Evolutionary conservation across 2,797 vertebrate species (phyloP).

Genomic region (Nannoperca australis): DNA sequence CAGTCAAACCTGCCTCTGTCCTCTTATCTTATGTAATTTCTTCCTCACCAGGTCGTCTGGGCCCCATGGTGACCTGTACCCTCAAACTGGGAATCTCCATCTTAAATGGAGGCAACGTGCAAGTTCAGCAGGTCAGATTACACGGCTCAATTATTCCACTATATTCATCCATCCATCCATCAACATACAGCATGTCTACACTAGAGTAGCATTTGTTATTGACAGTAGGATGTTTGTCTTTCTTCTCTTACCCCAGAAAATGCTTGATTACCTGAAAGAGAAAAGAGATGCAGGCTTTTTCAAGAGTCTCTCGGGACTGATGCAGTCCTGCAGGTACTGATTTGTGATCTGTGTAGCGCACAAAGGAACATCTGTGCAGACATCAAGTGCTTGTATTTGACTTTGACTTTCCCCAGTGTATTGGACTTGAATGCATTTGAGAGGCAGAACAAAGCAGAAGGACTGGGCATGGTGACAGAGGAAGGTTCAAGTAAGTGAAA

Average conservation of each 20-base stretch:
- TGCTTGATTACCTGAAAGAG: constrained; percentile 98
- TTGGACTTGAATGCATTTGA: constrained; percentile 99
- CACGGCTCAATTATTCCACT: background rate
- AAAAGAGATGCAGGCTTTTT: constrained; percentile 99
- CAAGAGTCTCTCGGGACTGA: constrained; percentile 96
- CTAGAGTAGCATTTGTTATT: background rate
- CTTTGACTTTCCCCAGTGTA: constrained; percentile 82
- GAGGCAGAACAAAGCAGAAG: constrained; percentile 99
- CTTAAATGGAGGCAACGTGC: constrained; percentile 95
- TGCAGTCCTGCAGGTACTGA: constrained; percentile 96
- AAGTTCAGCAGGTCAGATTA: constrained; percentile 93
- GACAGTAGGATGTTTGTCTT: constrained; percentile 2
- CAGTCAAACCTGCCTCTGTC: background rate
- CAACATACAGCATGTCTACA: too few relatives aligned
- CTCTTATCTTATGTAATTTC: background rate
- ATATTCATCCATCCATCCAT: background rate
- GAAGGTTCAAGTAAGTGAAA: constrained; percentile 96
- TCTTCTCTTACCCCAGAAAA: constrained; percentile 88
- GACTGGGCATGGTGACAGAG: constrained; percentile 98
- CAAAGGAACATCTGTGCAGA: background rate
- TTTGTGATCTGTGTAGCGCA: background rate
- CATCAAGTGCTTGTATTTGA: background rate
- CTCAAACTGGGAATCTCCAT: constrained; percentile 98
- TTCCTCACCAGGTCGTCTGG: constrained; percentile 88
- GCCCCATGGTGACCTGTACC: constrained; percentile 95